Percentiles rank a stretch among this genome's conserved stretches.
Conservation (phyloP, 2,888 invertebrate genomes). For the Apamea sordens region DNA sequence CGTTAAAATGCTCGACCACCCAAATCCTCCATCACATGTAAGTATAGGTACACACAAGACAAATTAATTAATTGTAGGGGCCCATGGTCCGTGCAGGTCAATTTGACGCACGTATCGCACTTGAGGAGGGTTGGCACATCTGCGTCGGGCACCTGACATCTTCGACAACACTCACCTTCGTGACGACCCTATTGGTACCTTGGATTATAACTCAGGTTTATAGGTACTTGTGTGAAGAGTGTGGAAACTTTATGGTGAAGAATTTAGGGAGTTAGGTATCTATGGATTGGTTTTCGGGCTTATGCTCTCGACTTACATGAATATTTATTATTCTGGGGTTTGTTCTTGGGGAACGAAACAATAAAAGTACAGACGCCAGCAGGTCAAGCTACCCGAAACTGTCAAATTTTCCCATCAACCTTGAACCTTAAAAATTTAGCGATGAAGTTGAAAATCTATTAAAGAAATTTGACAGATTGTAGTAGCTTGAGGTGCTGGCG, state of each 20-base stretch:
- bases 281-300: not conserved
- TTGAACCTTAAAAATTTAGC: too few species aligned
- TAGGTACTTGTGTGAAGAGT: not conserved
- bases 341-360: not conserved
- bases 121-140: constrained; percentile 76
- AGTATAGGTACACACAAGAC: constrained; percentile 48
- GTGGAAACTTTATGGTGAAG: not conserved
- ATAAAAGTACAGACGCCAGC: too few species aligned
- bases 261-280: not conserved
- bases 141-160: constrained; percentile 85
- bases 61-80: constrained; percentile 72
- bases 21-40: constrained; percentile 10
- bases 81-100: constrained; percentile 50
- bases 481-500: too few species aligned
- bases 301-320: not conserved
- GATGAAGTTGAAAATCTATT: too few species aligned
- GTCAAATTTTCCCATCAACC: too few species aligned
- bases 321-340: not conserved
- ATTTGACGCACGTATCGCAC: constrained; percentile 63
- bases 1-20: not conserved
- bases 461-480: too few species aligned
- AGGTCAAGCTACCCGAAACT: too few species aligned
- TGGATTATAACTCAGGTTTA: constrained; percentile 33
- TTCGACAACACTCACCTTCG: constrained; percentile 83
- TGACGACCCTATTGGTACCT: constrained; percentile 70